Base-by-base conservation (phyloP, 92 coral and sea anemone species). In the Isaurus tuberculatus region DNA sequence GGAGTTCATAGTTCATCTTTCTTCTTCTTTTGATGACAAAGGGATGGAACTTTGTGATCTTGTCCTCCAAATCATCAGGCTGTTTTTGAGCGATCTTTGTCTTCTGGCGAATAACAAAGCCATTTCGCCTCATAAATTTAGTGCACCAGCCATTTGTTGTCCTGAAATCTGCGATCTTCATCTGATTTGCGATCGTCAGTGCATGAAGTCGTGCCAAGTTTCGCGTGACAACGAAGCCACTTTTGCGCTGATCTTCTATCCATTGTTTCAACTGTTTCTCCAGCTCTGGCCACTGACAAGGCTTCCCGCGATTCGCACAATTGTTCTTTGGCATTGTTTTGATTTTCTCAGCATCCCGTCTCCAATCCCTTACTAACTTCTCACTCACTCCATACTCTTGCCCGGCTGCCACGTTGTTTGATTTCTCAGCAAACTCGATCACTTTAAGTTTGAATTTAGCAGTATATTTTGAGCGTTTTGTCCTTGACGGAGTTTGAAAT, bases 101-200 rank as follows among this genome's bases (percentile, higher is more conserved):
- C 22, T 86, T 79, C 83, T 84, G 83, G 51, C 66, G 73, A 26
- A 84, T 70, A 49, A 78, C 83, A 43, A 85, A 73, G 65, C 61
- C 64, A 58, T 85, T 60, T 20, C 65, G 36, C n/a, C 25, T 57
- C 81, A 86, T 16, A 60, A 85, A 78, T 49, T 83, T 75, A 36
- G 65, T 27, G 71, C 65, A 48, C 85, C 85, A 46, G 65, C 83
- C 46, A n/a, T 63, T 55, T 46, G 83, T 17, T 26, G 81, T 83
- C 15, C 70, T 37, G 48, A 87, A 70, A 42, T 65, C 40, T 27
- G 49, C 81, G 20, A 60, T 60, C 28, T 60, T 60, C 2, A 49
- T 49, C 58, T 49, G 58, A 49, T 49, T 49, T 49, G 58, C 58
- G 20, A 49, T 5, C 60, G 19, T n/a, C 60, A 51, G 60, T 51